Conservation (phyloP, 1,140 invertebrate genomes). For the Diplogasteroides magnus region DNA sequence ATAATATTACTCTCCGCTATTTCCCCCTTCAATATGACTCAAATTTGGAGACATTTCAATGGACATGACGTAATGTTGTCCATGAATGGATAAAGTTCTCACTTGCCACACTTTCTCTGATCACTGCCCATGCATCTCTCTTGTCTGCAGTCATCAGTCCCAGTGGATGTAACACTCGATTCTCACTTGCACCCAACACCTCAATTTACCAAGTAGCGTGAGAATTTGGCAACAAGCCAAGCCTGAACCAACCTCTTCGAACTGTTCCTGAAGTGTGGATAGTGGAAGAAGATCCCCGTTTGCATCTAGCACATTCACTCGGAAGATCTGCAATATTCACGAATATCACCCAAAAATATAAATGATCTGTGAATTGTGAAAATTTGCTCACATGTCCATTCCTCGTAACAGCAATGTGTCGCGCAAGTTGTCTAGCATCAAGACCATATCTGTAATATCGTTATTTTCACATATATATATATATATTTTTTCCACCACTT, state of each 20-base stretch:
- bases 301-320: slow-evolving; percentile 44
- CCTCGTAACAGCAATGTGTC: slow-evolving; percentile 44
- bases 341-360: neutral
- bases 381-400: slow-evolving; percentile 45
- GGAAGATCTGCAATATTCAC: slow-evolving; percentile 40
- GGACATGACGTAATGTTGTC: too few relatives aligned
- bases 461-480: neutral
- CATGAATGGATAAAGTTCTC: slow-evolving; percentile 5
- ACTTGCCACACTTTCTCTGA: slow-evolving; percentile 42
- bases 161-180: slow-evolving; percentile 32
- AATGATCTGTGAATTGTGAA: neutral
- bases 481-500: too few relatives aligned
- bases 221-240: too few relatives aligned
- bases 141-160: slow-evolving; percentile 44
- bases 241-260: slow-evolving; percentile 27
- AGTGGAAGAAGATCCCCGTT: slow-evolving; percentile 32
- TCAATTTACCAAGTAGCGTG: too few relatives aligned
- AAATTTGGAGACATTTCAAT: too few relatives aligned
- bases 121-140: slow-evolving; percentile 45
- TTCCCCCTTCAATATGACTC: too few relatives aligned
- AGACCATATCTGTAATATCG: slow-evolving; percentile 14
- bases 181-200: slow-evolving; percentile 22
- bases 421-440: slow-evolving; percentile 13
- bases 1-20: too few relatives aligned
- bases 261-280: slow-evolving; percentile 28